phyloP scores from a whole-genome alignment of 2,113 vertebrate genomes.

The Cygnus atratus region DNA sequence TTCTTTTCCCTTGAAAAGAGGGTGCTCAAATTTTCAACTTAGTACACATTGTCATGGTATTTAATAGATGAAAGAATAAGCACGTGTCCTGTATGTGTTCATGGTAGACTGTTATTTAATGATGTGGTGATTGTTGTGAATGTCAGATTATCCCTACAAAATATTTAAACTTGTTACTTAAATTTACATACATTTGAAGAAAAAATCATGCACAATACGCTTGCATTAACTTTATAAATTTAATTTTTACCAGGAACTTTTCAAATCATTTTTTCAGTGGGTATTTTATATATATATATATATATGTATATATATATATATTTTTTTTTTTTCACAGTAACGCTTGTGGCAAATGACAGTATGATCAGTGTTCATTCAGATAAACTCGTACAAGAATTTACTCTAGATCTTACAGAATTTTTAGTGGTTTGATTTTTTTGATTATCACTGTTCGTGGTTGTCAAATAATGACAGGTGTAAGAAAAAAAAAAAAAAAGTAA shows the following conservation, averaged over 20 bases:
- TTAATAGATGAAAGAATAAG: not conserved
- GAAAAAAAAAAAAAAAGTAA: not conserved
- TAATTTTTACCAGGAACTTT: not conserved
- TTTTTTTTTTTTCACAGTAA: not conserved
- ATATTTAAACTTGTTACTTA: not conserved
- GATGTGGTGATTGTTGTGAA: not conserved
- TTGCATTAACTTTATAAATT: not conserved
- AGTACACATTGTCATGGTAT: not conserved
- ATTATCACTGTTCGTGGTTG: not conserved
- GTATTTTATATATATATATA: not conserved
- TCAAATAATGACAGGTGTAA: not conserved
- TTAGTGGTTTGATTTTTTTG: not conserved
- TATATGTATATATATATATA: not conserved
- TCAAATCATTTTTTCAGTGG: not conserved
- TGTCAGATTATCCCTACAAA: not conserved
- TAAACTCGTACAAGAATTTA: not conserved
- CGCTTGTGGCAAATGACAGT: not conserved
- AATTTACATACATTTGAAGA: accelerated
- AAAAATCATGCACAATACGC: not conserved
- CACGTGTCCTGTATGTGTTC: not conserved
- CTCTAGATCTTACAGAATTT: not conserved
- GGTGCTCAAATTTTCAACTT: not conserved
- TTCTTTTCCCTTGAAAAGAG: not conserved
- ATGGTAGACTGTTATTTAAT: not conserved
- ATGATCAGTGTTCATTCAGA: not conserved